phyloP scores from a whole-genome alignment of 2,888 invertebrate species.

The Apocheima hispidaria region DNA sequence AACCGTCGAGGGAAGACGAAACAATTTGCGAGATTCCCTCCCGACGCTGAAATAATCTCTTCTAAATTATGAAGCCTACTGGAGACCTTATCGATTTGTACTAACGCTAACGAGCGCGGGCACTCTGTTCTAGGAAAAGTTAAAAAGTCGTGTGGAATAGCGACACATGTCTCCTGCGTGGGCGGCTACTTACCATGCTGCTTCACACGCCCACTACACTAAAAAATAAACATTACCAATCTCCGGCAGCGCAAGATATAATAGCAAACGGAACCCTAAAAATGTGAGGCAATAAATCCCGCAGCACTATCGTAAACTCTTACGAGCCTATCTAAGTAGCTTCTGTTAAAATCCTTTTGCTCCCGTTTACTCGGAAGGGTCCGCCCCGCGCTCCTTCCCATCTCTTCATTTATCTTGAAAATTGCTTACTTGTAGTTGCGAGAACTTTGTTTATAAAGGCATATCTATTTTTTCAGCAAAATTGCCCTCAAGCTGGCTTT shows the following conservation, averaged over 20 bases:
- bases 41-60: constrained; percentile 32
- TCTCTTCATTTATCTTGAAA: constrained; percentile 49
- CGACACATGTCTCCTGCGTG: constrained; percentile 25
- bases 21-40: constrained; percentile 32
- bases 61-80: constrained; percentile 30
- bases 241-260: constrained; percentile 34
- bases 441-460: constrained; percentile 49
- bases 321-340: constrained; percentile 55
- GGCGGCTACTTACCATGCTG: constrained; percentile 30
- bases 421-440: constrained; percentile 48
- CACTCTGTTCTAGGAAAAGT: constrained; percentile 24
- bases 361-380: constrained; percentile 47
- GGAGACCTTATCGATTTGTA: constrained; percentile 23
- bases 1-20: constrained; percentile 29
- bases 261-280: constrained; percentile 48
- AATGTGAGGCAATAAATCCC: constrained; percentile 53
- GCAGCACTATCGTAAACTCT: constrained; percentile 52
- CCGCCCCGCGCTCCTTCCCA: constrained; percentile 43
- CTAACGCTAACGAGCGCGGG: constrained; percentile 4
- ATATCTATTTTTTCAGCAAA: constrained; percentile 46
- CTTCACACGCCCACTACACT: constrained; percentile 42
- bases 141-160: constrained; percentile 22
- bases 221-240: constrained; percentile 39
- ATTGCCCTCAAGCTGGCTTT: constrained; percentile 41
- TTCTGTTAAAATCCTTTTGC: constrained; percentile 53